A percentile compares a stretch with the other conserved stretches of the same genome.
Conservation (phyloP, 2,797 vertebrate species). For the Psittacula echo region DNA sequence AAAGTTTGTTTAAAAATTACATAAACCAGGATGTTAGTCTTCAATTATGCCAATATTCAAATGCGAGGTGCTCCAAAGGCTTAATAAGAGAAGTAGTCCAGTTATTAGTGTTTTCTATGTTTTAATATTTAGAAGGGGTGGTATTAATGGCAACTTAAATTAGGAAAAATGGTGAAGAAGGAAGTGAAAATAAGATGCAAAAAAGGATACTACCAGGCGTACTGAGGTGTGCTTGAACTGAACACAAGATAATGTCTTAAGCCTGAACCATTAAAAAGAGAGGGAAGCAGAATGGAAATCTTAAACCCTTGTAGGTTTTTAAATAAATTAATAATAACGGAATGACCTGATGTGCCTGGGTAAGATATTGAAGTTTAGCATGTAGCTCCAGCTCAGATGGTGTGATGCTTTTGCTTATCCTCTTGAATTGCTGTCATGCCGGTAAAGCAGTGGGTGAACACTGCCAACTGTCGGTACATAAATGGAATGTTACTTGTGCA, state of each 20-base stretch:
- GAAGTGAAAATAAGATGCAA: background rate
- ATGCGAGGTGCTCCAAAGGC: background rate
- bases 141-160: background rate
- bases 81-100: background rate
- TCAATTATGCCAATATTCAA: background rate
- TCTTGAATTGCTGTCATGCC: background rate
- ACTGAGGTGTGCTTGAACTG: background rate
- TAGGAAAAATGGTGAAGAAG: background rate
- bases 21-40: background rate
- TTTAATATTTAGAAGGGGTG: background rate
- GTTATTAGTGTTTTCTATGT: background rate
- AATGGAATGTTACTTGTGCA: background rate
- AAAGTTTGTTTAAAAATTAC: background rate
- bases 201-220: background rate
- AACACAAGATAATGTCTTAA: background rate
- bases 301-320: background rate
- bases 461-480: constrained; percentile 29
- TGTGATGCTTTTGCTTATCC: background rate
- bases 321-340: background rate
- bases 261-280: background rate
- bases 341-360: background rate
- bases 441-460: background rate
- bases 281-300: background rate
- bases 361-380: background rate
- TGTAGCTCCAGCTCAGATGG: background rate